Conservation (phyloP, 2,888 invertebrate genomes). For the Dicyrtoma fusca region DNA sequence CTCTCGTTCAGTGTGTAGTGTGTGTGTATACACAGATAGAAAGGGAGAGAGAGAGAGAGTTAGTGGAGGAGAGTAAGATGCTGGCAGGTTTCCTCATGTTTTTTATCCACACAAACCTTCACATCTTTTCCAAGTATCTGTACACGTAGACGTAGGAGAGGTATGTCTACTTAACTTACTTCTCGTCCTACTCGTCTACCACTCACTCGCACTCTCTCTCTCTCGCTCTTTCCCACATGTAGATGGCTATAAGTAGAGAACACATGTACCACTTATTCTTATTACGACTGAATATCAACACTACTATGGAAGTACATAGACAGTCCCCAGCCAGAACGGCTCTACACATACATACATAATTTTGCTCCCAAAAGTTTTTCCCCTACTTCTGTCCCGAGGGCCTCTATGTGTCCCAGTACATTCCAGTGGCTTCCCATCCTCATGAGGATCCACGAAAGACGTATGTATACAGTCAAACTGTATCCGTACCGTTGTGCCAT, state of each 20-base stretch:
- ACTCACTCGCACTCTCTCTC: background rate
- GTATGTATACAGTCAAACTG: background rate
- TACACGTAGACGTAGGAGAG: too few species aligned
- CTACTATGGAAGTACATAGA: background rate
- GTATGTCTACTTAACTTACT: background rate
- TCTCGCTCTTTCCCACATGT: conserved; percentile 1
- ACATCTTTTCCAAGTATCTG: background rate
- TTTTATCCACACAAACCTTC: conserved; percentile 18
- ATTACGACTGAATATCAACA: conserved; percentile 20
- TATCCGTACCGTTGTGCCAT: too few species aligned
- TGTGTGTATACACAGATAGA: background rate
- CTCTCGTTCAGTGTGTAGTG: background rate
- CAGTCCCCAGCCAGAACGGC: background rate
- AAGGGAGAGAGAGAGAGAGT: background rate
- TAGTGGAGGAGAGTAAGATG: background rate
- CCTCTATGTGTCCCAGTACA: conserved; percentile 15
- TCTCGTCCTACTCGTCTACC: conserved; percentile 1
- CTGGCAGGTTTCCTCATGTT: conserved; percentile 25
- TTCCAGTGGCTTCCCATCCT: background rate
- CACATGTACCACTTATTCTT: conserved; percentile 21
- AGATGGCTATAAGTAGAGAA: background rate
- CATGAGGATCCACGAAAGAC: background rate
- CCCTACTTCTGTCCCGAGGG: conserved; percentile 12
- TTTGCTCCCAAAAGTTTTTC: conserved; percentile 8
- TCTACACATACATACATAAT: background rate